Conservation (phyloP, 2,888 invertebrate genomes). For the Drosophila greeni region DNA sequence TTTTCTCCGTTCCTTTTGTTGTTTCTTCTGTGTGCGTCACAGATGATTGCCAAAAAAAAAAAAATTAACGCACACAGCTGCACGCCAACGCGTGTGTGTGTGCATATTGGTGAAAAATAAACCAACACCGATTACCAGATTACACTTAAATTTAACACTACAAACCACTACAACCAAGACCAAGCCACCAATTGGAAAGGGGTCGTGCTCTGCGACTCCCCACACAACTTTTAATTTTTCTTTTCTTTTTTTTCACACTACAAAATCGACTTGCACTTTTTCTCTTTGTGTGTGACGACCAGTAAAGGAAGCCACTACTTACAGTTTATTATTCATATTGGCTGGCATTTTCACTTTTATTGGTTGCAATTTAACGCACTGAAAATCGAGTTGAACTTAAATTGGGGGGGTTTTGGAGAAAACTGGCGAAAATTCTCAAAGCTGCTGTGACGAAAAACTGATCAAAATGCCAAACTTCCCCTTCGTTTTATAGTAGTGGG, state of each 20-base stretch:
- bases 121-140: constrained; percentile 58
- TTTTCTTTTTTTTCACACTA: constrained; percentile 60
- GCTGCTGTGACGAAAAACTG: constrained; percentile 22
- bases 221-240: constrained; percentile 58
- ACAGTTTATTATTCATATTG: constrained; percentile 79
- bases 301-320: constrained; percentile 71
- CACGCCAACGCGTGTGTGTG: constrained; percentile 16
- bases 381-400: constrained; percentile 53
- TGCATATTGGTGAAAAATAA: constrained; percentile 11
- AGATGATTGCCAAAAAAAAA: constrained; percentile 22
- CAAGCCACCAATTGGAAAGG: constrained; percentile 66
- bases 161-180: constrained; percentile 53
- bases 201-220: constrained; percentile 48
- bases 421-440: constrained; percentile 36
- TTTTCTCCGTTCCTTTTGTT: constrained; percentile 45
- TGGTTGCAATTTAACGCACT: constrained; percentile 75
- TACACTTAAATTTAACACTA: constrained; percentile 62
- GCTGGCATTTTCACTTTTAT: constrained; percentile 78
- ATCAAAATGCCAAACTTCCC: background rate
- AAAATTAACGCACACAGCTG: constrained; percentile 29
- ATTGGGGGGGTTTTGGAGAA: constrained; percentile 34
- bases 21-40: constrained; percentile 39
- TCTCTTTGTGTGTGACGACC: constrained; percentile 44
- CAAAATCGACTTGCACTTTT: constrained; percentile 74
- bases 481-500: constrained; percentile 1